Evolutionary conservation across 1,140 invertebrate genomes (phyloP).

Genomic region (Ectropis grisescens): DNA sequence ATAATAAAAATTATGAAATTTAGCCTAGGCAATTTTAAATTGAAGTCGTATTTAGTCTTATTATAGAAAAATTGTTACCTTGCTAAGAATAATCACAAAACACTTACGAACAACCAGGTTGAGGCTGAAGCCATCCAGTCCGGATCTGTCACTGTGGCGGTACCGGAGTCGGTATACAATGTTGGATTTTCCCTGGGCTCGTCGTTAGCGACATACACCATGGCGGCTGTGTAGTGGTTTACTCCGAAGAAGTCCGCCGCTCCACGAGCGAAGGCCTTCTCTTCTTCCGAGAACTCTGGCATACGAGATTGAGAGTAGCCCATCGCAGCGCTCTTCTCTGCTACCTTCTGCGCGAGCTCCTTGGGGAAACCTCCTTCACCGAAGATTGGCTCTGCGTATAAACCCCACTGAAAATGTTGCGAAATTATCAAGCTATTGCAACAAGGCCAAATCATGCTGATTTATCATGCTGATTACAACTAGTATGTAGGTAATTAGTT

Average conservation of each 20-base stretch:
- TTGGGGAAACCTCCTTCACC: slow-evolving; percentile 74
- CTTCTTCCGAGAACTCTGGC: slow-evolving; percentile 65
- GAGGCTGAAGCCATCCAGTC: slow-evolving; percentile 18
- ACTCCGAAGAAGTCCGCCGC: slow-evolving; percentile 76
- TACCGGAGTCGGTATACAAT: slow-evolving; percentile 19
- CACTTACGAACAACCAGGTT: slow-evolving; percentile 21
- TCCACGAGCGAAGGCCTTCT: slow-evolving; percentile 69
- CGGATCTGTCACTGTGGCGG: not conserved
- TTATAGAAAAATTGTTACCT: not conserved
- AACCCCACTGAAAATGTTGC: slow-evolving; percentile 68
- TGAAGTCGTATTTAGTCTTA: too few species aligned
- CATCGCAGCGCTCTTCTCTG: slow-evolving; percentile 62
- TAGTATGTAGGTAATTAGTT: not conserved
- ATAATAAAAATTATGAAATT: too few species aligned
- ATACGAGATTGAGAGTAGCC: slow-evolving; percentile 62
- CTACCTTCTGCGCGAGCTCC: slow-evolving; percentile 69
- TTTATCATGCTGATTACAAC: not conserved
- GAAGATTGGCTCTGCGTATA: slow-evolving; percentile 72
- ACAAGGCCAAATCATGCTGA: too few species aligned
- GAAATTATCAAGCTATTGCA: slow-evolving; percentile 2
- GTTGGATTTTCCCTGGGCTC: slow-evolving; percentile 13
- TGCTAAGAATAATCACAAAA: too few species aligned
- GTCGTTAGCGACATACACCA: slow-evolving; percentile 20
- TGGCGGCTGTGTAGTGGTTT: slow-evolving; percentile 71
- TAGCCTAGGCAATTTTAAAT: too few species aligned